Base-by-base conservation (phyloP, 2,113 vertebrate species). In the Perccottus glenii region DNA sequence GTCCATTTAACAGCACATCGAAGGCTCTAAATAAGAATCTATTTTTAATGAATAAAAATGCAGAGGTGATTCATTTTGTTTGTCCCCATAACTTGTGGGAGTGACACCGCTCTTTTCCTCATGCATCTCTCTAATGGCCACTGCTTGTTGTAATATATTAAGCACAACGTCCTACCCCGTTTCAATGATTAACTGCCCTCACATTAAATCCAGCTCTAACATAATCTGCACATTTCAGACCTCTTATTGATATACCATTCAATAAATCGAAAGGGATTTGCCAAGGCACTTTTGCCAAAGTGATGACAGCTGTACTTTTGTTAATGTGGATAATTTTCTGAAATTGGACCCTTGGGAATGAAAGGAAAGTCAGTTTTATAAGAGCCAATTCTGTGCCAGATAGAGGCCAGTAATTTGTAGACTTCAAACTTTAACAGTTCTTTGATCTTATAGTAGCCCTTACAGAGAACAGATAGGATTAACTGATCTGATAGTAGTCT, bases 301-400 rank as follows among this genome's bases (percentile, higher is more conserved):
- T 36, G 46, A 71, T 58, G 60, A 65, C 71, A 66, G 70, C 67
- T 71, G 42, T 60, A 47, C 47, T 63, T 78, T 69, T 76, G 49
- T 75, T 46, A 56, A 45, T 63, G 11, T 46, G 43, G 27, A 1
- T 7, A 55, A 46, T 73, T 60, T 53, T 38, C 44, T 48, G 11
- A 75, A 82, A 70, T 8, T 52, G 49, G 43, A 43, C 69, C 42
- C 32, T 15, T 3, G 46, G 33, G 60, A 62, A 43, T 46, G 33
- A 40, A 32, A 7, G 10, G 43, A 5, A 33, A 16, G 60, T 47
- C 50, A 43, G 36, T 62, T 75, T 75, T 75, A 72, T 57, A 59
- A 43, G 38, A 4, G 9, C 19, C 6, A 50, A 64, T 46, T 32
- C 60, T 45, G 47, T 65, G 55, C 77, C 68, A 73, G 52, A 67